phyloP scores from a whole-genome alignment of 2,888 invertebrate species.

The Mimachlamys varia region DNA sequence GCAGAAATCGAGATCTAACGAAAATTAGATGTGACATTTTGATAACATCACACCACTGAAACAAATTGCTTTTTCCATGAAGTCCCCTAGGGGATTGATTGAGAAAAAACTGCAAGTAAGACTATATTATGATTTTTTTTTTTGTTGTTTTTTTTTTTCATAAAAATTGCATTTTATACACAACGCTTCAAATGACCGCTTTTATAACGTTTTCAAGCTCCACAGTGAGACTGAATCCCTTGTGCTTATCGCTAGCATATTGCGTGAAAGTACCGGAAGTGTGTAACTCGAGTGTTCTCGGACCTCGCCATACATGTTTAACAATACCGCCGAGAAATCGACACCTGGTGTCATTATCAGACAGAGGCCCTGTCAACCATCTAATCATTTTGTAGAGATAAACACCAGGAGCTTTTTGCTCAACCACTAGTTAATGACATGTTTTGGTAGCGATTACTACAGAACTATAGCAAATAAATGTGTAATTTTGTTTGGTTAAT shows the following conservation, averaged over 20 bases:
- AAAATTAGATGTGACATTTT: conserved; percentile 23
- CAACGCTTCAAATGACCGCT: background rate
- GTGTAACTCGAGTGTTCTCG: background rate
- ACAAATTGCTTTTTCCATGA: conserved; percentile 18
- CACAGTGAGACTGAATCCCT: background rate
- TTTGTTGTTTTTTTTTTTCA: conserved; percentile 7
- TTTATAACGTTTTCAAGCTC: background rate
- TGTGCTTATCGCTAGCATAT: background rate
- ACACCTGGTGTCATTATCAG: no score
- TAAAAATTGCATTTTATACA: background rate
- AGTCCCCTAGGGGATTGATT: background rate
- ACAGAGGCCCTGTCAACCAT: no score
- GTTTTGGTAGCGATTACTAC: no score
- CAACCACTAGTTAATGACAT: no score
- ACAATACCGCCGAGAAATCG: no score
- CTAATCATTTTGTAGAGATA: no score
- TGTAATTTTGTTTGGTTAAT: no score
- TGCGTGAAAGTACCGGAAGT: background rate
- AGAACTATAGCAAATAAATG: no score
- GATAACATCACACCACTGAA: conserved; percentile 23
- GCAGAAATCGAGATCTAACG: background rate
- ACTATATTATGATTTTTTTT: background rate
- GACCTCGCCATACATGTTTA: background rate
- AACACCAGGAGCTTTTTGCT: no score
- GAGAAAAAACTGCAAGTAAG: background rate